These are phyloP conservation scores for Saccostrea echinata DNA, from an alignment of 1,140 invertebrate genomes.

Conservation along the genomic window DNA sequence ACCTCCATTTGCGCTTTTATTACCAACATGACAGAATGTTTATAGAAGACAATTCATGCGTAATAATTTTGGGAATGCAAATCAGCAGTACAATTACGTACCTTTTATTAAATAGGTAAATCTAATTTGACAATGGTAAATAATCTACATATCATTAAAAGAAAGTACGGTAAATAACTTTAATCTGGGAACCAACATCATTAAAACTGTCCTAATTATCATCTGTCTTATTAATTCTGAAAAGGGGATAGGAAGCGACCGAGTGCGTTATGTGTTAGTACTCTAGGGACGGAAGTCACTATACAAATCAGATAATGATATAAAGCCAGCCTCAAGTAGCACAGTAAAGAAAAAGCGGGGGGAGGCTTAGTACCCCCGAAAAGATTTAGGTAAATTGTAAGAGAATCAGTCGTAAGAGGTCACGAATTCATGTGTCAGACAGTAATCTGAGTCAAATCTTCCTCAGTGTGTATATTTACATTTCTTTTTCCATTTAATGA, in stretches of 20 bases:
- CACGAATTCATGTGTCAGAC: not conserved
- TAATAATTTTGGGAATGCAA: slow-evolving; percentile 18
- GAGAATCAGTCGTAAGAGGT: not conserved
- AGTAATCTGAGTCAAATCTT: not conserved
- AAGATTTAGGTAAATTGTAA: not conserved
- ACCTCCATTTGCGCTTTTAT: no score
- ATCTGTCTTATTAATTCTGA: slow-evolving; percentile 1
- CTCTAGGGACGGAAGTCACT: not conserved
- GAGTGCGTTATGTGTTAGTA: not conserved
- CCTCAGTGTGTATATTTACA: not conserved
- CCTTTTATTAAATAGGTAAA: not conserved
- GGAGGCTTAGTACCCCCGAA: not conserved
- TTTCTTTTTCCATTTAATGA: not conserved
- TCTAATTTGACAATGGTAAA: not conserved
- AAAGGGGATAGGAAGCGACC: slow-evolving; percentile 1
- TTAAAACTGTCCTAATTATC: not conserved
- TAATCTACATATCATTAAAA: not conserved
- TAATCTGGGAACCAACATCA: not conserved
- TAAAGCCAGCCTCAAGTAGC: not conserved
- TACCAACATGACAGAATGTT: no score
- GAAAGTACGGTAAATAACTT: not conserved
- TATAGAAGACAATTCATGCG: not conserved
- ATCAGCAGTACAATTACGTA: not conserved
- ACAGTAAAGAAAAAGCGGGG: not conserved
- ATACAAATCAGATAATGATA: not conserved